phyloP scores from a whole-genome alignment of 2,113 vertebrate genomes.

The Pseudonaja textilis region DNA sequence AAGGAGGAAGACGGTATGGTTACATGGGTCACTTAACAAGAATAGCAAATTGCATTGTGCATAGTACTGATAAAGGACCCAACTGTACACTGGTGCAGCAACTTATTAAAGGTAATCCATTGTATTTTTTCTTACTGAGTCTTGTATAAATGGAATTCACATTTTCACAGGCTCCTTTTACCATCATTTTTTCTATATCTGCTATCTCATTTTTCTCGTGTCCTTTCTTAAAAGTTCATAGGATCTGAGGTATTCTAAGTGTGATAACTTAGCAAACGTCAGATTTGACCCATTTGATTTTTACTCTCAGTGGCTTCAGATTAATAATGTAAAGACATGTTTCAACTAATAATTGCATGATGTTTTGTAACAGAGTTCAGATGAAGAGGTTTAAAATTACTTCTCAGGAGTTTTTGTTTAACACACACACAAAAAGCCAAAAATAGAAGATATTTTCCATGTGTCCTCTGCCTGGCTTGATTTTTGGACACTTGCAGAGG shows the following conservation, averaged over 20 bases:
- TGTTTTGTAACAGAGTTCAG: background rate
- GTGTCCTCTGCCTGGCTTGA: background rate
- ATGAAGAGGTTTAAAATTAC: background rate
- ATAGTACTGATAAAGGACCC: conserved; percentile 92
- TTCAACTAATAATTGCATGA: background rate
- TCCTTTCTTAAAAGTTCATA: background rate
- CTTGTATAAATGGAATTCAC: background rate
- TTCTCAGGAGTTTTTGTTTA: background rate
- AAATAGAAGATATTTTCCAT: background rate
- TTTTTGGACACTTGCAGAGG: background rate
- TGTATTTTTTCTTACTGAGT: background rate
- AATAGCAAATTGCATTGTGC: conserved; percentile 95
- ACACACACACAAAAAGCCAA: background rate
- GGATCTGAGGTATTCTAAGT: background rate
- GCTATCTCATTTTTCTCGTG: background rate
- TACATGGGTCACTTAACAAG: conserved; percentile 98
- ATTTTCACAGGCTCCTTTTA: background rate
- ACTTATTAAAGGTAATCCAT: conserved; percentile 82
- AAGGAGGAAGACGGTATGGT: conserved; percentile 90
- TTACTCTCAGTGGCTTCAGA: background rate
- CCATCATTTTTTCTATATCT: background rate
- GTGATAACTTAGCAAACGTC: background rate
- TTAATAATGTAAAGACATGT: background rate
- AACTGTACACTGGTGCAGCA: conserved; percentile 85
- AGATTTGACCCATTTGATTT: background rate